phyloP scores from a whole-genome alignment of 2,797 vertebrate species.

The Babyrousa celebensis region DNA sequence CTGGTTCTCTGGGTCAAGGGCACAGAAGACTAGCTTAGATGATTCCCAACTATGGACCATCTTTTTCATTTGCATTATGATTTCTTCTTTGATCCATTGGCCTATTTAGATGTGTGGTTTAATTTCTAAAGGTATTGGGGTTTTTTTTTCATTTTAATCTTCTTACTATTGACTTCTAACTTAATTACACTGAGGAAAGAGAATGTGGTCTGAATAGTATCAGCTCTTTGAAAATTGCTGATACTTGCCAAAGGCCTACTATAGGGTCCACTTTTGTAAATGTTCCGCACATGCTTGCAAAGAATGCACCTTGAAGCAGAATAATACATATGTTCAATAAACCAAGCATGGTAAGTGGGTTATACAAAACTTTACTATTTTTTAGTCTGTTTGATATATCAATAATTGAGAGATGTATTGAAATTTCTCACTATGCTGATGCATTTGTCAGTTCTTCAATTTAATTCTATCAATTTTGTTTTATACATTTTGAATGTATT shows the following conservation, averaged over 20 bases:
- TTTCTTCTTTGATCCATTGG: constrained; percentile 23
- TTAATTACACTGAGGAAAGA: constrained; percentile 31
- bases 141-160: constrained; percentile 26
- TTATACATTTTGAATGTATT: constrained; percentile 60
- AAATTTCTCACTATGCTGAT: not conserved
- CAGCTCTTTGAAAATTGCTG: constrained; percentile 52
- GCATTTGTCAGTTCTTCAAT: not conserved
- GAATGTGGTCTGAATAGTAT: not conserved
- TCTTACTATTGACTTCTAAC: constrained; percentile 48
- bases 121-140: constrained; percentile 36
- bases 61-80: constrained; percentile 27
- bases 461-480: constrained; percentile 9
- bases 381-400: constrained; percentile 3
- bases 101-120: constrained; percentile 21
- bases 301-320: not conserved
- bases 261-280: not conserved
- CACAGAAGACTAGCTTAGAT: not conserved
- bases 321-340: not conserved
- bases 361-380: not conserved
- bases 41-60: not conserved
- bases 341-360: not conserved
- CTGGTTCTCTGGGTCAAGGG: not conserved
- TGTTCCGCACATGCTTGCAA: not conserved
- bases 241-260: not conserved
- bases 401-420: not conserved